Evolutionary conservation across 2,888 invertebrate genomes (phyloP), one percentile per base, ranked within the genome.

Genomic region (Epicampocera succincta): DNA sequence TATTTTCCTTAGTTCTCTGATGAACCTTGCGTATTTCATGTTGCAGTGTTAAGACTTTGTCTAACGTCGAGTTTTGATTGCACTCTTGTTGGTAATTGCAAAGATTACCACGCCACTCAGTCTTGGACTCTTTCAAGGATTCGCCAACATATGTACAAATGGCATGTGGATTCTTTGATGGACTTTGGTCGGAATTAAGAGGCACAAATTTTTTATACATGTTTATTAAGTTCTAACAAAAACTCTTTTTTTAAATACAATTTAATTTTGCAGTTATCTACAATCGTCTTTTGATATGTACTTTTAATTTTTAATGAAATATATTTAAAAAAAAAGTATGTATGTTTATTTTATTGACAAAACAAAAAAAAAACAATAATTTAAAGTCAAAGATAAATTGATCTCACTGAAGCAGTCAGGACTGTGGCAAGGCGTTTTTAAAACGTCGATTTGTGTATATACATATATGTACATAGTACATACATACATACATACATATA

Each of bases 191-290:
- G 71, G 86, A 85, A 60, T 87, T 86, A 3, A 90, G 85, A 13
- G 87, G 86, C 1, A 90, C 88, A 80, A 89, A 90, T 83, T 87
- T 87, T 80, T 88, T 89, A 50, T 89, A 85, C 90, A 90, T 90
- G 80, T 84, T 87, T 48, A 1, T 17, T 74, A 38, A 40, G n/a
- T n/a, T n/a, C n/a, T n/a, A n/a, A n/a, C n/a, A n/a, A n/a, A n/a
- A n/a, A n/a, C n/a, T n/a, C n/a, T 25, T 44, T 40, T 75, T 19
- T 38, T n/a, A 60, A n/a, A 17, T 8, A 58, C 52, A 33, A 3
- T 15, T 12, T 17, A 54, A 44, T 52, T 50, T 50, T n/a, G 4
- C n/a, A n/a, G 1, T 29, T 12, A 12, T 13, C 15, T 19, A 21
- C 11, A 17, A 50, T 2, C 2, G 13, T 50, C 13, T 46, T 61